A percentile compares a stretch with the other conserved stretches of the same genome.
Conservation (phyloP, 2,797 vertebrate genomes). For the Chelmon rostratus region DNA sequence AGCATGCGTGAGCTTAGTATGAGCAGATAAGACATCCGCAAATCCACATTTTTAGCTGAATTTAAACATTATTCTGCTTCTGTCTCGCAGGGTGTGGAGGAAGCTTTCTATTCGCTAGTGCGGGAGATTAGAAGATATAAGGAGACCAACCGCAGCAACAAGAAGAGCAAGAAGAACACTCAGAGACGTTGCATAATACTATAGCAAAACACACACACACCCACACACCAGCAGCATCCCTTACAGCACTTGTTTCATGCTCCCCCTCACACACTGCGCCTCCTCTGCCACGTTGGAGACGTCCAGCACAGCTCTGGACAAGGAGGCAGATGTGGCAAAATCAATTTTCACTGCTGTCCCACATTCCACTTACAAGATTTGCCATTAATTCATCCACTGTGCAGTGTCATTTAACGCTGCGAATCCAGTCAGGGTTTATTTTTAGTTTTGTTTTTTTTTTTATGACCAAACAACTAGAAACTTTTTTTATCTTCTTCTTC, state of each 20-base stretch:
- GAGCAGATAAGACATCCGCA: background rate
- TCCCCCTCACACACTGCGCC: constrained; percentile 37
- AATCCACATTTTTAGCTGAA: background rate
- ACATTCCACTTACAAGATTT: constrained; percentile 40
- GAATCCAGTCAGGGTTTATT: constrained; percentile 5
- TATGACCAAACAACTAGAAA: constrained; percentile 17
- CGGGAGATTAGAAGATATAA: constrained; percentile 91
- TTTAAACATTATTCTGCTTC: background rate
- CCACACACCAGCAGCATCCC: constrained; percentile 27
- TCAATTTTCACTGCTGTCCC: constrained; percentile 29
- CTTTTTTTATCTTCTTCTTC: background rate
- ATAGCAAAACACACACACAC: constrained; percentile 74
- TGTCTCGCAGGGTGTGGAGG: constrained; percentile 88
- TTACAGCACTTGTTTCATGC: constrained; percentile 59
- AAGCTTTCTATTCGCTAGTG: constrained; percentile 92
- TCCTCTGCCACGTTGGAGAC: constrained; percentile 32
- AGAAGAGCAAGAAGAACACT: constrained; percentile 90
- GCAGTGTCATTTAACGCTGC: constrained; percentile 35
- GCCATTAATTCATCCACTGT: constrained; percentile 23
- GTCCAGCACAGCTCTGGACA: constrained; percentile 26
- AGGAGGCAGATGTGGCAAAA: constrained; percentile 22
- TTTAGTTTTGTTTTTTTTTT: background rate
- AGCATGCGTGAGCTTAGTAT: background rate
- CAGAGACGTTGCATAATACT: constrained; percentile 86
- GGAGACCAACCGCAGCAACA: constrained; percentile 91